Evolutionary conservation across 2,888 invertebrate species (phyloP), one percentile per base, ranked within the genome.

Genomic region (Tetragonisca angustula): DNA sequence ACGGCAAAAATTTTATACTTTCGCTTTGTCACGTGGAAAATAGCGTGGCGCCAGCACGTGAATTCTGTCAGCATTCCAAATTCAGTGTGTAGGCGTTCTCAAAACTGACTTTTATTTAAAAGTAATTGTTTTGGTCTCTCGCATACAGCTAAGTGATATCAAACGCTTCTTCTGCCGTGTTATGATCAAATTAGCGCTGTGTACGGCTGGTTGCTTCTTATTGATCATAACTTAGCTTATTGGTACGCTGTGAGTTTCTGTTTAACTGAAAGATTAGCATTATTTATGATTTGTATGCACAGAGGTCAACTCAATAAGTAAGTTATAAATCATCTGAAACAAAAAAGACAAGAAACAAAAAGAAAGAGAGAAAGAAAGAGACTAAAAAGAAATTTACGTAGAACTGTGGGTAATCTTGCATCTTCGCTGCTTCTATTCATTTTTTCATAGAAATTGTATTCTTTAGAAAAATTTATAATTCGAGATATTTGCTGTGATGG

Each of bases 1-100:
- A 19, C 17, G 17, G 61, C 19, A 15, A 43, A 59, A 2, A 50
- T 59, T 50, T 73, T 21, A 32, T 36, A 43, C 61, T 78, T 59
- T 49, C 27, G 49, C 68, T 73, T 24, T 15, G 43, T 83, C 85
- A 83, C 77, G 79, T 80, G 79, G 64, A 64, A 77, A 83, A 62
- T 27, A 85, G 15, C 65, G 52, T 17, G 75, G 70, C 64, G 68
- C 70, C 70, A 59, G 43, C 85, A 85, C 86, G 78, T 83, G 83
- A 83, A 84, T 76, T 74, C 59, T 71, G 75, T 75, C 67, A 71
- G 27, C 69, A 62, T 54, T 64, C 43, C 68, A 11, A 59, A 49
- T n/a, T 27, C 6, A 17, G 15, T 24, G 69, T 69, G 86, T 86
- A 61, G 80, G 76, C 15, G 80, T 62, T n/a, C 15, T 54, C 72